Base-by-base conservation (phyloP, 2,888 invertebrate species). In the Agrenia bidenticulata region DNA sequence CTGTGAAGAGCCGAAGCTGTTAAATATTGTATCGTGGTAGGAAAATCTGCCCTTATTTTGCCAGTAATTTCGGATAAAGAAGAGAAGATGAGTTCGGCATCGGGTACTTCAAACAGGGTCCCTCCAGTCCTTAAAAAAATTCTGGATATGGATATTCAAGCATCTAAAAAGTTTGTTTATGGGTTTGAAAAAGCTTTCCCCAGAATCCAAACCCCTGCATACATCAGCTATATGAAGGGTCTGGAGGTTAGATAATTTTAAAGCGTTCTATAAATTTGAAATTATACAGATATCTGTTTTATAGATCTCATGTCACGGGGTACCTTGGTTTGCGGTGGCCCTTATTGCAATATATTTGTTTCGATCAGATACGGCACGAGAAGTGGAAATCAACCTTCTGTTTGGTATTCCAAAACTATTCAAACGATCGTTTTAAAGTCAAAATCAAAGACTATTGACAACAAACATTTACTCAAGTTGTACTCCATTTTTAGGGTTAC, bases 241-340 rank as follows among this genome's bases (percentile, higher is more conserved):
- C 77, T 85, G n/a, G 85, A 86, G 80, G 82, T 82, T 23, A 13
- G 58, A 1, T 23, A 42, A 58, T 42, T 7, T 9, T 9, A 37
- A n/a, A 19, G 13, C 21, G 9, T 9, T 32, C 19, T 50, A 32
- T 7, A 32, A 32, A 32, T 32, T 11, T 32, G n/a, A 62, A 45
- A 42, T 15, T 17, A 4, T 5, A 15, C 5, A 21, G n/a, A 15
- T 26, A 53, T 19, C 57, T 24, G 15, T 70, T 73, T 81, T 81
- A 59, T 78, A 90, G 88, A 84, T 90, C 73, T 90, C 92, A 5
- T 94, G 94, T 77, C 92, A 95, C 82, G 94, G 94, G 9, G 84
- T 94, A 56, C 86, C 89, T 2, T 95, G 94, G 94, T 80, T 95
- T 57, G 85, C 85, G 5, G 84, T 86, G 24, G 89, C 89, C 86